Percentiles rank a stretch among this genome's conserved stretches.
Conservation (phyloP, 2,888 invertebrate genomes). For the Horisme vitalbata region DNA sequence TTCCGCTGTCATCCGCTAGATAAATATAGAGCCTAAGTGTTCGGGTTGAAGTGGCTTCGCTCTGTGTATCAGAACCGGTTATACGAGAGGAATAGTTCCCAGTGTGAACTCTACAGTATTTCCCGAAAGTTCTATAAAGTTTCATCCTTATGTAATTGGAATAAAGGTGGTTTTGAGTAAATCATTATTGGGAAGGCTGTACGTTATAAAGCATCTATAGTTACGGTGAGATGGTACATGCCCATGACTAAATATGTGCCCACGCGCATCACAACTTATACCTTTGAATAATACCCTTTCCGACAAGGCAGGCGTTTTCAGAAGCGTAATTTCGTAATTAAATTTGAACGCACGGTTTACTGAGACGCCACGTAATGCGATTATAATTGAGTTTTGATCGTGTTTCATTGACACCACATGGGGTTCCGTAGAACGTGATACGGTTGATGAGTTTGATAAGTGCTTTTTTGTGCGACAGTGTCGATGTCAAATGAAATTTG, state of each 20-base stretch:
- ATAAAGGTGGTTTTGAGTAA: constrained; percentile 16
- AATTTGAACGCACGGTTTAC: constrained; percentile 71
- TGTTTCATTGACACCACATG: constrained; percentile 45
- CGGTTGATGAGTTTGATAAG: constrained; percentile 15
- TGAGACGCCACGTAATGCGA: constrained; percentile 61
- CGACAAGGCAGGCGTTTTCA: constrained; percentile 50
- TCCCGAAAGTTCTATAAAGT: constrained; percentile 9
- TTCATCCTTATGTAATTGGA: constrained; percentile 3
- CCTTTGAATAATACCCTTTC: constrained; percentile 59
- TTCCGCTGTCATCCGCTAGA: constrained; percentile 16
- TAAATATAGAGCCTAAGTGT: constrained; percentile 42
- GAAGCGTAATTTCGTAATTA: constrained; percentile 66
- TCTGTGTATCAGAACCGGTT: constrained; percentile 66
- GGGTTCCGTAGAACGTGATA: constrained; percentile 28
- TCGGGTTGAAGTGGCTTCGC: constrained; percentile 50
- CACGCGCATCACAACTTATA: constrained; percentile 69
- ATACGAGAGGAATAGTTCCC: constrained; percentile 60
- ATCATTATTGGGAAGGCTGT: constrained; percentile 13
- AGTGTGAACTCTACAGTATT: constrained; percentile 48
- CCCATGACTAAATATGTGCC: constrained; percentile 75
- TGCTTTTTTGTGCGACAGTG: background rate
- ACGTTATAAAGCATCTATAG: constrained; percentile 62
- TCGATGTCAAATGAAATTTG: background rate
- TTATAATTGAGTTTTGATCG: constrained; percentile 65
- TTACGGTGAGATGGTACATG: constrained; percentile 53